phyloP scores from a whole-genome alignment of 2,113 vertebrate genomes.

The Phylloscopus whistleri region DNA sequence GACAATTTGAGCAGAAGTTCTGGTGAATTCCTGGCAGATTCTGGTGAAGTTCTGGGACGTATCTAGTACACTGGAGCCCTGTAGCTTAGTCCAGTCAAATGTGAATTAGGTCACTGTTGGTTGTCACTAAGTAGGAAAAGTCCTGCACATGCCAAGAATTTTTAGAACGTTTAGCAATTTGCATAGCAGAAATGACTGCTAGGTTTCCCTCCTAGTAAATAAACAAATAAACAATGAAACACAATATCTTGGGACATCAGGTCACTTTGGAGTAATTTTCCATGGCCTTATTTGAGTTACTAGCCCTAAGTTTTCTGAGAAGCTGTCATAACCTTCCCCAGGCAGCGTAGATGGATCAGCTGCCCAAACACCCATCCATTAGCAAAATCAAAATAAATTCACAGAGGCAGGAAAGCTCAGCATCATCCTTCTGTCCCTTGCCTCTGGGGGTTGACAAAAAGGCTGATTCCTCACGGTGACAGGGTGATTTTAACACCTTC shows the following conservation, averaged over 20 bases:
- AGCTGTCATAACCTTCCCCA: neutral
- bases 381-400: conserved; percentile 9
- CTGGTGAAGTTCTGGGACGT: neutral
- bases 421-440: neutral
- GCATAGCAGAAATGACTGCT: conserved; percentile 50
- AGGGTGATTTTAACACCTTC: neutral
- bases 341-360: neutral
- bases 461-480: neutral
- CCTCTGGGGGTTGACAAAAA: neutral
- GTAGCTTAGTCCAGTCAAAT: neutral
- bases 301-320: neutral
- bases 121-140: conserved; percentile 18
- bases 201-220: conserved; percentile 34
- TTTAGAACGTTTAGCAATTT: neutral
- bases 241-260: conserved; percentile 18
- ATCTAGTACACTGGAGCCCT: neutral
- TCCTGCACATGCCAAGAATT: conserved; percentile 24
- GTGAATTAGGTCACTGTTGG: conserved; percentile 3
- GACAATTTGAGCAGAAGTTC: neutral
- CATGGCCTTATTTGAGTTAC: conserved; percentile 12
- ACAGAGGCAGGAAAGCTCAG: neutral
- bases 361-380: neutral
- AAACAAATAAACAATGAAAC: conserved; percentile 59
- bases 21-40: neutral
- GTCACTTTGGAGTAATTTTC: conserved; percentile 20